phyloP scores from a whole-genome alignment of 2,797 vertebrate genomes.

The Pygocentrus nattereri region DNA sequence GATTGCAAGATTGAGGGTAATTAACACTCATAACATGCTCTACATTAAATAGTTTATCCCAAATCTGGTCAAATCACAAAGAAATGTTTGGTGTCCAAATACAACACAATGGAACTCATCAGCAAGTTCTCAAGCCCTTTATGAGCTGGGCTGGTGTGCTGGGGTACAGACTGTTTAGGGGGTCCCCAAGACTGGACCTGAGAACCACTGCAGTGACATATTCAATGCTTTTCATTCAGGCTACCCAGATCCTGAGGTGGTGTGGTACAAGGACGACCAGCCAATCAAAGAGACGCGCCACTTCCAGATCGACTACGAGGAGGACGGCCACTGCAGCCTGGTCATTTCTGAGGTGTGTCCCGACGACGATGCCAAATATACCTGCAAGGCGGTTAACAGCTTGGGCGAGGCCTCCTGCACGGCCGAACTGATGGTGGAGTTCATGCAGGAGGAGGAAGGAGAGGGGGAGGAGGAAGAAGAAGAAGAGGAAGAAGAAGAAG shows the following conservation, averaged over 20 bases:
- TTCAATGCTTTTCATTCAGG: slow-evolving; percentile 66
- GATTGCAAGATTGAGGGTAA: slow-evolving; percentile 92
- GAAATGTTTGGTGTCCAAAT: no score
- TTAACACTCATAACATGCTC: background rate
- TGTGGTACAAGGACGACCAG: slow-evolving; percentile 91
- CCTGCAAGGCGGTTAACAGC: slow-evolving; percentile 89
- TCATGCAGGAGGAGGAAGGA: slow-evolving; percentile 84
- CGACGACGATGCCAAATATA: slow-evolving; percentile 90
- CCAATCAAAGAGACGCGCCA: slow-evolving; percentile 90
- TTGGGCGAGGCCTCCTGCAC: slow-evolving; percentile 87
- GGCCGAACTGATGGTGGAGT: slow-evolving; percentile 88
- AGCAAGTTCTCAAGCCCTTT: background rate
- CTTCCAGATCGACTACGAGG: slow-evolving; percentile 92
- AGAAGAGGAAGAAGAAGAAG: slow-evolving; percentile 74
- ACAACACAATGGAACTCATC: no score
- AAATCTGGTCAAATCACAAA: no score
- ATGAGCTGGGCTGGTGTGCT: background rate
- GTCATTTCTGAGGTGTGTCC: slow-evolving; percentile 86
- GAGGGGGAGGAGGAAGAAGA: slow-evolving; percentile 80
- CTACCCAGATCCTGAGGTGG: slow-evolving; percentile 88
- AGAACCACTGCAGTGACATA: background rate
- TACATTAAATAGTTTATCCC: no score
- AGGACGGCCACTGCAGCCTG: slow-evolving; percentile 89
- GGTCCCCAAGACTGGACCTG: background rate
- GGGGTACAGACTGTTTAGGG: background rate